These are phyloP conservation scores for Oenanthe oenanthe DNA, from an alignment of 2,113 vertebrate genomes.

Conservation along the genomic window DNA sequence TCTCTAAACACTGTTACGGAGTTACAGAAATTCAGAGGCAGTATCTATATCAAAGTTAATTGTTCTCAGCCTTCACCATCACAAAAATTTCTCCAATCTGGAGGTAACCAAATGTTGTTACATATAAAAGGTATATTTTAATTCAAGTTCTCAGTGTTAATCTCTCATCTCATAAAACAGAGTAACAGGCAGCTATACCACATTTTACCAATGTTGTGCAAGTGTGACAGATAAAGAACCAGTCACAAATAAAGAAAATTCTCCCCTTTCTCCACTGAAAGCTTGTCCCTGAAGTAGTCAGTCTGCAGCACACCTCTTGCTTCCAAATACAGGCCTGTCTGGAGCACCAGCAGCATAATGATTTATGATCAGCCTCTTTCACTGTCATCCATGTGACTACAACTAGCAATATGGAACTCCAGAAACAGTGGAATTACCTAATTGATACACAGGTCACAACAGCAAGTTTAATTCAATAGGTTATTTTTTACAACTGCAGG, in stretches of 20 bases:
- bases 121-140: neutral
- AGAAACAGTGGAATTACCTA: neutral
- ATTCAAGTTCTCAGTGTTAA: neutral
- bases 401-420: neutral
- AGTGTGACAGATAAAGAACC: neutral
- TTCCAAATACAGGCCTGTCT: neutral
- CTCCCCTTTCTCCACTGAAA: neutral
- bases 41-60: neutral
- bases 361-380: neutral
- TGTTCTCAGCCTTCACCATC: neutral
- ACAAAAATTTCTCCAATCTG: neutral
- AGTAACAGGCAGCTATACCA: neutral
- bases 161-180: neutral
- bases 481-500: neutral
- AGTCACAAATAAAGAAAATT: neutral
- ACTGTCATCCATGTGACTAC: neutral
- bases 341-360: neutral
- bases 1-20: neutral
- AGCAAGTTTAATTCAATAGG: neutral
- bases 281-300: neutral
- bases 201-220: neutral
- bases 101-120: neutral
- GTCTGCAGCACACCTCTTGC: neutral
- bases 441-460: neutral
- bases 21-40: neutral